Evolutionary conservation across 2,888 invertebrate species (phyloP).

Genomic region (Agelastica alni): DNA sequence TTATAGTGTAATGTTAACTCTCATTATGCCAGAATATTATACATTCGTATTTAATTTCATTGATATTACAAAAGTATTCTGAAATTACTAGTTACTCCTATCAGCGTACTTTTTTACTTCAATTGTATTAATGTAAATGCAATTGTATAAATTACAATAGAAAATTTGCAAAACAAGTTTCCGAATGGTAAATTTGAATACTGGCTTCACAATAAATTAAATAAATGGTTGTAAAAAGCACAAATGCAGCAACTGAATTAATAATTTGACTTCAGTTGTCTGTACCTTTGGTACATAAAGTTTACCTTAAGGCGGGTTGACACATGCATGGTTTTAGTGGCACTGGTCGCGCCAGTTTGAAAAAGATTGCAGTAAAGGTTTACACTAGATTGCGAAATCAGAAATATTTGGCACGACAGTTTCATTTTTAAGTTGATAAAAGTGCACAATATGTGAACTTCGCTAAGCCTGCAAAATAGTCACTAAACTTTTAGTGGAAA

Average conservation of each 20-base stretch:
- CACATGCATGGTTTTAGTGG: neutral
- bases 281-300: neutral
- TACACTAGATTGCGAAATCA: too few relatives aligned
- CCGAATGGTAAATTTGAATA: too few relatives aligned
- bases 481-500: too few relatives aligned
- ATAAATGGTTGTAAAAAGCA: neutral
- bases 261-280: neutral
- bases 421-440: too few relatives aligned
- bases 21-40: neutral
- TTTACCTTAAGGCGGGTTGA: neutral
- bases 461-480: too few relatives aligned
- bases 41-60: neutral
- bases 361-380: too few relatives aligned
- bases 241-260: neutral
- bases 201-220: neutral
- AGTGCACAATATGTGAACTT: too few relatives aligned
- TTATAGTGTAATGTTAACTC: neutral
- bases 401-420: too few relatives aligned
- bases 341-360: too few relatives aligned
- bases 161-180: neutral
- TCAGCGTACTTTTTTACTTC: too few relatives aligned
- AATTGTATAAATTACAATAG: conserved; percentile 2
- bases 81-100: neutral
- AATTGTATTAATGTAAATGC: neutral
- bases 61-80: conserved; percentile 1